Evolutionary conservation across 2,113 vertebrate genomes (phyloP), one percentile per base, ranked within the genome.

Genomic region (Sebastes schlegelii): DNA sequence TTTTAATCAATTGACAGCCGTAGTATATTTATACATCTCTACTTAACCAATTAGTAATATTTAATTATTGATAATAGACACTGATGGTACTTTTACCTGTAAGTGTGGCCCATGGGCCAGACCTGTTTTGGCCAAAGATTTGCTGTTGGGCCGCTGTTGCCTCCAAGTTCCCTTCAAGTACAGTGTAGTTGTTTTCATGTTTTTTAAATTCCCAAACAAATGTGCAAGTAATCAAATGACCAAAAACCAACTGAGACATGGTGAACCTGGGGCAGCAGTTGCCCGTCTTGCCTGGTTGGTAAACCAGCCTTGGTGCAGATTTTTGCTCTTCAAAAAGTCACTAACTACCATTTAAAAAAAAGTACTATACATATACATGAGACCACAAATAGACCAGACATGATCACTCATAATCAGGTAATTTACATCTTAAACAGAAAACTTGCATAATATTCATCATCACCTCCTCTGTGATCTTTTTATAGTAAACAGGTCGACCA

Each of bases 341-440:
- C 12, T 26, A 8, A 26, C 43, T 48, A 9, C 21, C 8, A 10
- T 42, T 54, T 40, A 23, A 34, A 34, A 34, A 34, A 43, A 43
- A 68, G 17, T 63, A 40, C 13, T 45, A 26, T 13, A 43, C 58
- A 49, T n/a, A 49, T 16, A 60, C 34, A 54, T 12, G 40, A 76
- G n/a, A 49, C 40, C 52, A 63, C 16, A 74, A 21, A 58, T 52
- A 52, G 45, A 34, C 17, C 26, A 10, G 19, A 64, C 49, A 63
- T 42, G 12, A 66, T 74, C 17, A 64, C 14, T 7, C 34, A 23
- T 82, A 63, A 70, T 78, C 19, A 55, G 16, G 26, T 49, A 4
- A 74, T 83, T 83, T 86, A 49, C 67, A 57, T 77, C 26, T 19
- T 5, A 43, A 83, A 74, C 49, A 60, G 48, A 48, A 34, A 34